phyloP scores from a whole-genome alignment of 2,888 invertebrate species.

The Crioceris asparagi region DNA sequence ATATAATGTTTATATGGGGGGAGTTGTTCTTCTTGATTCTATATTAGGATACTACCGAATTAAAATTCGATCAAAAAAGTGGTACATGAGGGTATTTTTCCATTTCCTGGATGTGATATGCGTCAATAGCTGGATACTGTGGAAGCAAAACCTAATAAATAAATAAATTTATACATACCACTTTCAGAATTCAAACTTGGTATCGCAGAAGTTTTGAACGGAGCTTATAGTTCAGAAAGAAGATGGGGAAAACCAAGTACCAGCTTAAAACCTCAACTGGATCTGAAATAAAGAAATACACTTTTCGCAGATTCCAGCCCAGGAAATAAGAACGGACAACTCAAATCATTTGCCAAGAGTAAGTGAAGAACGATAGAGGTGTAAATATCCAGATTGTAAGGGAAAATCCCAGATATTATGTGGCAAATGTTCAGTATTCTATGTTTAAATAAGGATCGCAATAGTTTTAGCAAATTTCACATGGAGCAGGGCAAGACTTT shows the following conservation, averaged over 20 bases:
- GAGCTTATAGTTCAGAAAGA: not conserved
- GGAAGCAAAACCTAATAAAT: conserved; percentile 3
- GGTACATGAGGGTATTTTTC: conserved; percentile 9
- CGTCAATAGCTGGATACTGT: conserved; percentile 9
- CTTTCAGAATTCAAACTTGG: not conserved
- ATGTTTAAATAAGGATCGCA: not conserved
- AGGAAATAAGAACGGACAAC: not conserved
- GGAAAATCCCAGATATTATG: no score
- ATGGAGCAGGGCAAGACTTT: not conserved
- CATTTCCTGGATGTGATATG: conserved; percentile 6
- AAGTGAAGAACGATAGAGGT: no score
- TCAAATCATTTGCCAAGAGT: no score
- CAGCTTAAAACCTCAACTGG: not conserved
- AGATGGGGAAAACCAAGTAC: not conserved
- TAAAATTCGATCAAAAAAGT: conserved; percentile 6
- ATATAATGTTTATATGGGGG: conserved; percentile 3
- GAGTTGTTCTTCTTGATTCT: conserved; percentile 5
- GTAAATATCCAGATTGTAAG: no score
- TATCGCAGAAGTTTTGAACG: not conserved
- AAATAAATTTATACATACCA: conserved; percentile 3
- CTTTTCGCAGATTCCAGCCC: no score
- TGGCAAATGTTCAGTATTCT: not conserved
- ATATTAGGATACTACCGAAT: conserved; percentile 8
- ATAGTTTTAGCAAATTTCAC: not conserved
- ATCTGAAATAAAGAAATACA: not conserved